Evolutionary conservation across 2,113 vertebrate genomes (phyloP).

Genomic region (Zootoca vivipara): DNA sequence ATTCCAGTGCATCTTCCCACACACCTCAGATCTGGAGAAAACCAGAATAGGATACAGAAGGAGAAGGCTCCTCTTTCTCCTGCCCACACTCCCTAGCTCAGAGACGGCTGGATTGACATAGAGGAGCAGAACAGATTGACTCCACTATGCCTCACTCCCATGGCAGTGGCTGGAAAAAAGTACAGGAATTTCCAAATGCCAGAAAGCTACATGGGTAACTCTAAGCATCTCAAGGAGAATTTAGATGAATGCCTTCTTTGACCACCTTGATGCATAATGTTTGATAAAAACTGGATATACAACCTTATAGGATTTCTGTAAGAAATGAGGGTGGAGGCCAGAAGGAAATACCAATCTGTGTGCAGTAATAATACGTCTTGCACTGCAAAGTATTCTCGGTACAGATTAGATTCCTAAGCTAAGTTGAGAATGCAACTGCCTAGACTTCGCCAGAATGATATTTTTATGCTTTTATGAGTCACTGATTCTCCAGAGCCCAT

Average conservation of each 20-base stretch:
- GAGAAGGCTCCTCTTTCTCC: not conserved
- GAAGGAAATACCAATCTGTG: not conserved
- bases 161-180: not conserved
- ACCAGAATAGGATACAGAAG: not conserved
- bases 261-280: not conserved
- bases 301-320: not conserved
- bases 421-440: not conserved
- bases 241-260: not conserved
- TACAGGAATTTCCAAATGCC: not conserved
- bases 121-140: not conserved
- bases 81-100: not conserved
- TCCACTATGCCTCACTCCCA: not conserved
- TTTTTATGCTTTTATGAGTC: not conserved
- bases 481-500: not conserved
- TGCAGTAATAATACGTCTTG: not conserved
- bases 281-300: not conserved
- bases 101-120: not conserved
- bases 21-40: not conserved
- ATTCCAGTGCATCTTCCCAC: not conserved
- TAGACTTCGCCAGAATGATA: not conserved
- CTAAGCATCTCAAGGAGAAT: not conserved
- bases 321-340: not conserved
- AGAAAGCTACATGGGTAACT: not conserved
- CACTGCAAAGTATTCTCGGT: not conserved
- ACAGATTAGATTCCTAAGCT: not conserved